Conservation (phyloP, 2,888 invertebrate species). For the Xanthia togata region DNA sequence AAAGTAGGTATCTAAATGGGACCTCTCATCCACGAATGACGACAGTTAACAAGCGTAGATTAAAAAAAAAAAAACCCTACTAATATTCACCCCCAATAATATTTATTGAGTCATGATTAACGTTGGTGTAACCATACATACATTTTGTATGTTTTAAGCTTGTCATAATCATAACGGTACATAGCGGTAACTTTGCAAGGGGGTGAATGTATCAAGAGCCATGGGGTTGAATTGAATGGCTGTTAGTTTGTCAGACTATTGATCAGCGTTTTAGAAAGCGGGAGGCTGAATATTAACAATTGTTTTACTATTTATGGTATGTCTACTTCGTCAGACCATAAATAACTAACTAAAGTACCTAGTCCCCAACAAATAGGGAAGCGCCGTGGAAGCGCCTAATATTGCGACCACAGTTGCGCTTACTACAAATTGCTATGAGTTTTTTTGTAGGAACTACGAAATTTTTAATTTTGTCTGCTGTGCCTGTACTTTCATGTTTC, state of each 20-base stretch:
- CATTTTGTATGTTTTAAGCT: background rate
- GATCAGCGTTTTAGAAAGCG: background rate
- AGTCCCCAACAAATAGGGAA: constrained; percentile 63
- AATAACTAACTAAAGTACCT: background rate
- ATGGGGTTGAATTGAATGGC: background rate
- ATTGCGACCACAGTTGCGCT: constrained; percentile 68
- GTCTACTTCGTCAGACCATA: background rate
- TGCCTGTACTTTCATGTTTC: constrained; percentile 39
- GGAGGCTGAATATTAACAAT: background rate
- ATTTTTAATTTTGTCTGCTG: constrained; percentile 67
- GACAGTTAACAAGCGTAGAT: background rate
- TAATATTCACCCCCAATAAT: background rate
- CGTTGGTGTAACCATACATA: too few species aligned
- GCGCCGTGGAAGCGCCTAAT: constrained; percentile 76
- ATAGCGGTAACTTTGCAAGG: background rate
- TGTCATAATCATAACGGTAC: background rate
- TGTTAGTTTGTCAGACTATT: background rate
- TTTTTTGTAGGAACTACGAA: constrained; percentile 73
- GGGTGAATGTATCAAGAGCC: background rate
- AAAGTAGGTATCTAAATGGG: background rate
- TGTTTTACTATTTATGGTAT: background rate
- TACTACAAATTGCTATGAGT: constrained; percentile 74
- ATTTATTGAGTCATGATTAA: background rate
- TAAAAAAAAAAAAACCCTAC: background rate
- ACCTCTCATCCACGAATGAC: background rate